A percentile compares a stretch with the other conserved stretches of the same genome.
phyloP scores from a whole-genome alignment of 1,140 invertebrate species.

The Aethina tumida region DNA sequence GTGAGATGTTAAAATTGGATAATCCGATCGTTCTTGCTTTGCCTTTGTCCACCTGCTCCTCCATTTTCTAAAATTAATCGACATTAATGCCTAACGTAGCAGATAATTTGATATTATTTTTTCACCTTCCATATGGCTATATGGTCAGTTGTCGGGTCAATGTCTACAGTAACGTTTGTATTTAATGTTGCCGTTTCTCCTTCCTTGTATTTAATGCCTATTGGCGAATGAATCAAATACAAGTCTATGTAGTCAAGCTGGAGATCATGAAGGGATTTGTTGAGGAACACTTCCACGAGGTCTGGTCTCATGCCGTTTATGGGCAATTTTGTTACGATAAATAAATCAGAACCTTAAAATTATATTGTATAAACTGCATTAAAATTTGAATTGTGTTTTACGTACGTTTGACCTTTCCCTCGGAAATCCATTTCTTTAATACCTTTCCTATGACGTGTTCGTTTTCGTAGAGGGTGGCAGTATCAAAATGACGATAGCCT shows the following conservation, averaged over 20 bases:
- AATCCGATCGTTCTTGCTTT: slow-evolving; percentile 61
- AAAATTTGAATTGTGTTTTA: no score
- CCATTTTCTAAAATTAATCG: slow-evolving; percentile 53
- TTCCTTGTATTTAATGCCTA: slow-evolving; percentile 49
- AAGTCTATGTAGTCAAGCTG: slow-evolving; percentile 74
- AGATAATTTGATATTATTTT: background rate
- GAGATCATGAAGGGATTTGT: slow-evolving; percentile 59
- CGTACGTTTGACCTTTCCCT: slow-evolving; percentile 53
- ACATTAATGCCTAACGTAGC: background rate
- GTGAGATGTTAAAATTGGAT: slow-evolving; percentile 69
- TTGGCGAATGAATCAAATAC: slow-evolving; percentile 75
- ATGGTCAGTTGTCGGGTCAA: slow-evolving; percentile 60
- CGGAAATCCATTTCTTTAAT: slow-evolving; percentile 57
- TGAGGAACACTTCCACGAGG: slow-evolving; percentile 61
- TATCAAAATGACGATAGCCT: slow-evolving; percentile 71
- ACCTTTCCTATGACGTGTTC: slow-evolving; percentile 74
- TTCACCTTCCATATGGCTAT: slow-evolving; percentile 62
- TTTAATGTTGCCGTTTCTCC: slow-evolving; percentile 38
- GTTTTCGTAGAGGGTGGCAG: slow-evolving; percentile 70
- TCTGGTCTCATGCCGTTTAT: slow-evolving; percentile 43
- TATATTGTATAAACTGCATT: background rate
- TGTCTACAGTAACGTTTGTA: slow-evolving; percentile 49
- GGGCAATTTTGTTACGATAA: slow-evolving; percentile 70
- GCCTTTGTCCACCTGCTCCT: slow-evolving; percentile 56
- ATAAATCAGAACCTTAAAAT: slow-evolving; percentile 56